phyloP scores from a whole-genome alignment of 2,797 vertebrate genomes.

The Nasua narica region DNA sequence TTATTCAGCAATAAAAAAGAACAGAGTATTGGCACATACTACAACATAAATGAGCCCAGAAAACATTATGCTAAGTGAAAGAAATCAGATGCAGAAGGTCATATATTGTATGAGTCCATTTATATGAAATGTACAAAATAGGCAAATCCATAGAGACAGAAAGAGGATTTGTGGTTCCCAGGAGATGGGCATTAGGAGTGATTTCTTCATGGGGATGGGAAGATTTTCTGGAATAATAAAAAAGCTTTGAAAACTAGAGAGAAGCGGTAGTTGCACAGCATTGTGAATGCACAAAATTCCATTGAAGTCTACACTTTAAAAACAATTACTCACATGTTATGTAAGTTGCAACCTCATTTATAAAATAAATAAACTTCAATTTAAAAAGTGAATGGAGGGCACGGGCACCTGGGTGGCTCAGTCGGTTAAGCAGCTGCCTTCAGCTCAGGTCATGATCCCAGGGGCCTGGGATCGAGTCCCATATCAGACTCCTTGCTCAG shows the following conservation, averaged over 20 bases:
- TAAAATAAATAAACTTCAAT: conserved; percentile 48
- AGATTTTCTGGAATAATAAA: conserved; percentile 35
- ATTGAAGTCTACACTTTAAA: neutral
- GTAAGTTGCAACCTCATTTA: conserved; percentile 1
- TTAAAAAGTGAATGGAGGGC: conserved; percentile 25
- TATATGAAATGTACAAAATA: neutral
- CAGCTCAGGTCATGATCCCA: too few relatives aligned
- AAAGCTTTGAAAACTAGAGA: conserved; percentile 26
- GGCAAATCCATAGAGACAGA: neutral
- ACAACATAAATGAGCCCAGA: neutral
- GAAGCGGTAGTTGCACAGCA: neutral
- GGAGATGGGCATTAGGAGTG: neutral
- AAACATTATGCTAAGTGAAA: neutral
- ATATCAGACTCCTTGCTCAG: too few relatives aligned
- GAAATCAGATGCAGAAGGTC: neutral
- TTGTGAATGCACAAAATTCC: neutral
- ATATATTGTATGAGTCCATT: neutral
- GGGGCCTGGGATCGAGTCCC: too few relatives aligned
- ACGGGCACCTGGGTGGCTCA: neutral
- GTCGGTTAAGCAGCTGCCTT: too few relatives aligned
- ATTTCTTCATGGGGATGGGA: neutral
- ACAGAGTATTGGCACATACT: neutral
- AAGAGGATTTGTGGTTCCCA: neutral
- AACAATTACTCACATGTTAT: conserved; percentile 25
- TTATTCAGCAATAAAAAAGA: neutral